phyloP scores from a whole-genome alignment of 2,888 invertebrate species.

The Halocaridina rubra region DNA sequence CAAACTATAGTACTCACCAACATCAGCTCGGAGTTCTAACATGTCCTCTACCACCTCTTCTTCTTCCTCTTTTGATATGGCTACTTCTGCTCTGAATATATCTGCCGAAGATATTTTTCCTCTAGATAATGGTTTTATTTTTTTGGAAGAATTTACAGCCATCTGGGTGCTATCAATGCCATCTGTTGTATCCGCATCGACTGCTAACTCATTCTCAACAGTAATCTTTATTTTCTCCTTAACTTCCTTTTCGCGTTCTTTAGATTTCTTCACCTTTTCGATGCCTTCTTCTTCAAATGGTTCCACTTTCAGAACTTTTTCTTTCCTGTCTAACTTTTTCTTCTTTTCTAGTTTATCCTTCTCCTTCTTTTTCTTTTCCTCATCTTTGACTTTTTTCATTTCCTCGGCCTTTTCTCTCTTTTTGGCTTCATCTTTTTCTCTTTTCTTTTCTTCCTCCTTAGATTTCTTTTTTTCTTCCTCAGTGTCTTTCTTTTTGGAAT shows the following conservation, averaged over 20 bases:
- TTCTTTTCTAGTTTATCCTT: constrained; percentile 21
- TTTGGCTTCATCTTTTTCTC: constrained; percentile 36
- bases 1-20: constrained; percentile 44
- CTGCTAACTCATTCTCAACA: no score
- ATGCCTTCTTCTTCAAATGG: neutral
- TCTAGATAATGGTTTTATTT: constrained; percentile 20
- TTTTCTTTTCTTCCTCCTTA: constrained; percentile 40
- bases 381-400: constrained; percentile 30
- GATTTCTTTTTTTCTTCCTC: constrained; percentile 48
- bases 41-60: constrained; percentile 48
- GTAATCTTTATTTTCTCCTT: neutral
- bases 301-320: constrained; percentile 29
- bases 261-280: neutral
- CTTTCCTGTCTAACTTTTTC: constrained; percentile 46
- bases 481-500: constrained; percentile 35
- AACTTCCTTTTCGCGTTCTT: neutral
- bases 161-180: neutral
- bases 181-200: neutral
- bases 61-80: constrained; percentile 31
- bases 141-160: neutral
- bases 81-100: constrained; percentile 46
- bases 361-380: constrained; percentile 25
- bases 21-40: constrained; percentile 42
- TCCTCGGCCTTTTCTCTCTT: constrained; percentile 30
- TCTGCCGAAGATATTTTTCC: constrained; percentile 47